Evolutionary conservation across 2,888 invertebrate species (phyloP).

Genomic region (Drosophila phalerata): DNA sequence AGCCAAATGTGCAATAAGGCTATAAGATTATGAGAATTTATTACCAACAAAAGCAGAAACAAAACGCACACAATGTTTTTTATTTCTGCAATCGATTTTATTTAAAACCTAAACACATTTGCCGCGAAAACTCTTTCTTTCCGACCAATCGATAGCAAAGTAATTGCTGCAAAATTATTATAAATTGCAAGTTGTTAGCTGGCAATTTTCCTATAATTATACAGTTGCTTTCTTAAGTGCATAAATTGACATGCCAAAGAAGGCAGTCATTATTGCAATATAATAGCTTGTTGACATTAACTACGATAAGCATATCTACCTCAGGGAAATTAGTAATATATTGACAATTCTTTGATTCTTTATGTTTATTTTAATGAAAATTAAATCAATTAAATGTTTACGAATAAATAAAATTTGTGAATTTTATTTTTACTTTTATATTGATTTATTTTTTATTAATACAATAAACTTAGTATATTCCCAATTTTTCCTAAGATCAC

Average conservation of each 20-base stretch:
- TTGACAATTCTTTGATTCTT: too few species aligned
- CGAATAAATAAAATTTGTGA: too few species aligned
- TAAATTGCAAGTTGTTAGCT: conserved; percentile 19
- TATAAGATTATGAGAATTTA: conserved; percentile 37
- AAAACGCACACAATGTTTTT: not conserved
- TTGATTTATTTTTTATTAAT: too few species aligned
- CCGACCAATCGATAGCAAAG: conserved; percentile 31
- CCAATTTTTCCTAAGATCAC: too few species aligned
- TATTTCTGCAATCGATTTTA: conserved; percentile 2
- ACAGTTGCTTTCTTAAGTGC: not conserved
- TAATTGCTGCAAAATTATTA: conserved; percentile 26
- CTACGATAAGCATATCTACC: conserved; percentile 1
- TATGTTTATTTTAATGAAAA: too few species aligned
- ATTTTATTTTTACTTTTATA: too few species aligned
- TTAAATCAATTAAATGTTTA: too few species aligned
- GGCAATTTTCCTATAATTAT: not conserved
- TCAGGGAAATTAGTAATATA: not conserved
- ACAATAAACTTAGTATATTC: too few species aligned
- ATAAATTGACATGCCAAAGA: conserved; percentile 11
- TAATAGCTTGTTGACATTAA: conserved; percentile 46
- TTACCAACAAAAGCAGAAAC: conserved; percentile 24
- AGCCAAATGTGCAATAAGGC: conserved; percentile 31
- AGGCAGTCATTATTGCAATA: conserved; percentile 29
- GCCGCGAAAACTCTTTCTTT: conserved; percentile 34
- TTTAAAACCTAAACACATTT: conserved; percentile 8